Evolutionary conservation across 2,888 invertebrate species (phyloP).

Genomic region (Tridacna gigas): DNA sequence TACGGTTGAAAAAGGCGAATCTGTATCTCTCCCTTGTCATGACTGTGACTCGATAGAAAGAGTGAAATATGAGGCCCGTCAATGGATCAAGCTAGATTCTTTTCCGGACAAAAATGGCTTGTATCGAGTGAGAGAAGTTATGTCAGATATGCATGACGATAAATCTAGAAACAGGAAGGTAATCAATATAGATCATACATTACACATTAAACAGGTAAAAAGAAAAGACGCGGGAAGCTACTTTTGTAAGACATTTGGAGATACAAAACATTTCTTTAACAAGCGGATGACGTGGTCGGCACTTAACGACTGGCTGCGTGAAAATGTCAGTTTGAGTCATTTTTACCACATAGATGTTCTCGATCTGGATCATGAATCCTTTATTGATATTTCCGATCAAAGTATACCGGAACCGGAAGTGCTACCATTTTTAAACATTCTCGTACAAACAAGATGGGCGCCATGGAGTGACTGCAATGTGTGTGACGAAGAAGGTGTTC

Average conservation of each 20-base stretch:
- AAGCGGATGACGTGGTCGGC: constrained; percentile 36
- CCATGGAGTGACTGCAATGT: constrained; percentile 61
- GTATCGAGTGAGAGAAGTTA: constrained; percentile 61
- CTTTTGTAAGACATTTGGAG: constrained; percentile 41
- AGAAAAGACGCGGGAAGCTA: constrained; percentile 50
- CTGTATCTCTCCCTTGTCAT: constrained; percentile 59
- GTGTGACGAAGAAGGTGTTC: constrained; percentile 49
- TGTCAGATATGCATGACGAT: constrained; percentile 67
- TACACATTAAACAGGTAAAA: constrained; percentile 58
- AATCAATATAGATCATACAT: constrained; percentile 62
- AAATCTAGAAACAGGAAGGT: constrained; percentile 60
- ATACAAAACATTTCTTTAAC: constrained; percentile 26
- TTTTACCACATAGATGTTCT: constrained; percentile 58
- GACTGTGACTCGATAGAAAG: constrained; percentile 27
- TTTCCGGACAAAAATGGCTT: constrained; percentile 27
- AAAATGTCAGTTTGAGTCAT: constrained; percentile 36
- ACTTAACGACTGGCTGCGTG: constrained; percentile 43
- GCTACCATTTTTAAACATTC: constrained; percentile 37
- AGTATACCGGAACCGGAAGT: constrained; percentile 16
- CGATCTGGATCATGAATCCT: constrained; percentile 39
- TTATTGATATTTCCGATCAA: constrained; percentile 38
- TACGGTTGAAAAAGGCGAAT: constrained; percentile 52
- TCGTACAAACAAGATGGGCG: constrained; percentile 58
- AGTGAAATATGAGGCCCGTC: constrained; percentile 38
- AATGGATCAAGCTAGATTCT: constrained; percentile 61